Base-by-base conservation (phyloP, 2,888 invertebrate species). In the Orchestes rusci region DNA sequence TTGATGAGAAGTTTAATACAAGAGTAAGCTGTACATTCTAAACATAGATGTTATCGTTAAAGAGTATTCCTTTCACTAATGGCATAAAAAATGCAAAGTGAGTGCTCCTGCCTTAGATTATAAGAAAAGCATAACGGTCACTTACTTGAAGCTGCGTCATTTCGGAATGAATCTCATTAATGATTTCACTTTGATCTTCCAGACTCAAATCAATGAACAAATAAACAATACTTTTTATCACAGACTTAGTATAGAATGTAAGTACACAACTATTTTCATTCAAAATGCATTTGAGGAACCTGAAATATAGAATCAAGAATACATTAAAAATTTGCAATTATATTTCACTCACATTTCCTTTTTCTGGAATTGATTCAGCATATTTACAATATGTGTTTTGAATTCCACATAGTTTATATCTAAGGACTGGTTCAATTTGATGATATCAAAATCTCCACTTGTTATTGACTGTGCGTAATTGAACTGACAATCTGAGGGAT, bases 351-450 rank as follows among this genome's bases (percentile, higher is more conserved):
- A 62, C 63, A 62, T 61, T 56, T 63, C 56, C 50, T 56, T 59
- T 33, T 50, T 56, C 13, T 53, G 47, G 34, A 58, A 54, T 45
- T 63, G 61, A 20, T 59, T 54, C 15, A 68, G 52, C 56, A 68
- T 55, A 48, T 67, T 67, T 4, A 67, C 52, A 27, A 68, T 50
- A 50, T 67, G 64, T 5, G 56, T 53, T 43, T 61, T 61, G 40
- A 68, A 61, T 53, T 68, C 68, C 31, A 56, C 56, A 49, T 61
- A 68, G 48, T 60, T 57, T 34, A 68, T 66, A 48, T 68, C 68
- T 23, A 68, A 52, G 37, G 53, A 56, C 48, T 68, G 68, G 31
- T 63, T 64, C 2, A 43, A 43, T 43, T 62, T 58, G 53, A 68
- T 64, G 10, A 53, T 38, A 42, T 65, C 63, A 52, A 67, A 68